Base-by-base conservation (phyloP, 2,888 invertebrate species). In the Aporophyla nigra region DNA sequence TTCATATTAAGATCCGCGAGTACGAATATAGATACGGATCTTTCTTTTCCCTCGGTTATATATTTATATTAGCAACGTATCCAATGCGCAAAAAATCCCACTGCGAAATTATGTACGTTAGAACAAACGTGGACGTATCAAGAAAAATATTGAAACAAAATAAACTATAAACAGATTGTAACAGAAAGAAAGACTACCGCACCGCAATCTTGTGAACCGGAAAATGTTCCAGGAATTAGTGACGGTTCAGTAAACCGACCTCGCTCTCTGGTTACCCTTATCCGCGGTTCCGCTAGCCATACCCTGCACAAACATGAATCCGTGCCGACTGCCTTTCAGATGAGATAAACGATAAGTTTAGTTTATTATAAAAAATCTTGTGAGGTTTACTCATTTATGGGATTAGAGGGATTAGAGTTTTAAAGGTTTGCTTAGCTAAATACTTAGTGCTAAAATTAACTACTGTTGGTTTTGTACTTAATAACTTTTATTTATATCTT, bases 311-410 rank as follows among this genome's bases (percentile, higher is more conserved):
- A 89, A 89, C 88, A 86, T 74, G 21, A 49, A 73, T 67, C 63
- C 89, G 90, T 89, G 89, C 82, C 87, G 40, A 27, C 59, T 43
- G 75, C 68, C 63, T 61, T 72, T n/a, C 46, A 68, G 77, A 81
- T 67, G 86, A 85, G 90, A 89, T 89, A 69, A 82, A 78, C 78
- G 74, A 69, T 75, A 63, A 70, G 33, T 84, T 76, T 61, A 58
- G 58, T 80, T 79, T 59, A 56, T 61, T 80, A 69, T 61, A 66
- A 24, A 43, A 62, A 51, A 12, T 14, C 40, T 59, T 56, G 51
- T 43, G 14, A 40, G n/a, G 62, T 67, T 76, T 56, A 40, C 63
- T 24, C 19, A 43, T 51, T 61, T 65, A 59, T 49, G 16, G 59
- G 68, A 58, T 53, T 16, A 58, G 33, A 71, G 16, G 12, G 46